Evolutionary conservation across 2,113 vertebrate genomes (phyloP).

Genomic region (Acanthochromis polyacanthus): DNA sequence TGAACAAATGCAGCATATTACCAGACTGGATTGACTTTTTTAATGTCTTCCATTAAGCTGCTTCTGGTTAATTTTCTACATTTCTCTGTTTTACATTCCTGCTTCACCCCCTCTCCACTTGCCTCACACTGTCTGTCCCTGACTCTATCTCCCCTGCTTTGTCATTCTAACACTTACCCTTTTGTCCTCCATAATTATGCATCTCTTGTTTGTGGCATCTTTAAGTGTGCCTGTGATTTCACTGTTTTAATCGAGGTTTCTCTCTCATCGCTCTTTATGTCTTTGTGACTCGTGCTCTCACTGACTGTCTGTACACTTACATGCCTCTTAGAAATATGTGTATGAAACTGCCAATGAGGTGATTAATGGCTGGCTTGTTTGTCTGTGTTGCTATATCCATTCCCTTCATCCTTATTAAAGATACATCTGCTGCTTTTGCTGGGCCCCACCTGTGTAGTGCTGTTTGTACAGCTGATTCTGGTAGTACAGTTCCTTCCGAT

Average conservation of each 20-base stretch:
- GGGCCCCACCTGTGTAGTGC: conserved; percentile 20
- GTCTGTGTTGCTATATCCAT: conserved; percentile 47
- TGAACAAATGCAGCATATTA: conserved; percentile 12
- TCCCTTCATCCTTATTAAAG: conserved; percentile 61
- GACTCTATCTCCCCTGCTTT: background rate
- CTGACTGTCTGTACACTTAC: background rate
- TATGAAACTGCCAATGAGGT: conserved; percentile 38
- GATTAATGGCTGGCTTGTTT: conserved; percentile 69
- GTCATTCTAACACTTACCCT: conserved; percentile 9
- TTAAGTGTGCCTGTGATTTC: background rate
- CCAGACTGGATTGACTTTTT: conserved; percentile 15
- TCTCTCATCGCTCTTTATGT: conserved; percentile 13
- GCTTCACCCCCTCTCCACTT: background rate
- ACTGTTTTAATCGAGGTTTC: conserved; percentile 10
- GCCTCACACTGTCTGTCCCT: background rate
- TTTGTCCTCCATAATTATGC: conserved; percentile 17
- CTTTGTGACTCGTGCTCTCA: conserved; percentile 8
- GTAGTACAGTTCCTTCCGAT: conserved; percentile 38
- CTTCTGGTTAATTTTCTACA: background rate
- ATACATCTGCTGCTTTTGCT: conserved; percentile 64
- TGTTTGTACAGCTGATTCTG: conserved; percentile 56
- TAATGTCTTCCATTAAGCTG: conserved; percentile 4
- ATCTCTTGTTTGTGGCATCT: background rate
- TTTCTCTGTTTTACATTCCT: background rate
- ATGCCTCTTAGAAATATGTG: conserved; percentile 13